Conservation (phyloP, 2,797 vertebrate species). For the Sarcoramphus papa region DNA sequence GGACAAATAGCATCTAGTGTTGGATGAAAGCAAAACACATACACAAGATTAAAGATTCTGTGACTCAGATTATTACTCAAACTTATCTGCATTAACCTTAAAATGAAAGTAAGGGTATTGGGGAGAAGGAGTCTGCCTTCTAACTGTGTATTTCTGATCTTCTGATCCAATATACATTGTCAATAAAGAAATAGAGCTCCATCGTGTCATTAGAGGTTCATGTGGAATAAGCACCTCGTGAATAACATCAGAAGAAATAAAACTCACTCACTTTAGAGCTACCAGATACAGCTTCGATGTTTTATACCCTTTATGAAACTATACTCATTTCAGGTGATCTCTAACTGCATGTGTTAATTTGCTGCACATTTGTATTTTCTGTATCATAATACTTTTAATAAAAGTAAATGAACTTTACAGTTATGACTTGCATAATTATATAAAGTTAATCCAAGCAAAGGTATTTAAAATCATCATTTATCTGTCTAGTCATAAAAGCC, state of each 20-base stretch:
- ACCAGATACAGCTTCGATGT: neutral
- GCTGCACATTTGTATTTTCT: neutral
- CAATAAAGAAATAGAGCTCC: neutral
- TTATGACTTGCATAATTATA: neutral
- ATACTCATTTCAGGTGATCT: neutral
- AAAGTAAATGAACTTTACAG: neutral
- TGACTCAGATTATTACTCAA: neutral
- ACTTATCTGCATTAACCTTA: neutral
- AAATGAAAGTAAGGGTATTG: neutral
- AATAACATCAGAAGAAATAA: neutral
- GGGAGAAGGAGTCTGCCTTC: neutral
- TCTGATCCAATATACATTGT: neutral
- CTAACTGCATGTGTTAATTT: neutral
- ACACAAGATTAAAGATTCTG: neutral
- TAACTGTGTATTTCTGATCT: neutral
- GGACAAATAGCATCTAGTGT: neutral
- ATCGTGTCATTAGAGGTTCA: neutral
- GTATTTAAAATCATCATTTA: neutral
- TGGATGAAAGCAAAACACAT: neutral
- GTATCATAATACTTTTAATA: neutral
- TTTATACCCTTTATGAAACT: neutral
- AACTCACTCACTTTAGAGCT: neutral
- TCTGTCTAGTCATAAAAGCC: neutral
- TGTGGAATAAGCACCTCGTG: neutral
- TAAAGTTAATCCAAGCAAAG: neutral